Conservation (phyloP, 2,113 vertebrate species). For the Megaceryle maxima region DNA sequence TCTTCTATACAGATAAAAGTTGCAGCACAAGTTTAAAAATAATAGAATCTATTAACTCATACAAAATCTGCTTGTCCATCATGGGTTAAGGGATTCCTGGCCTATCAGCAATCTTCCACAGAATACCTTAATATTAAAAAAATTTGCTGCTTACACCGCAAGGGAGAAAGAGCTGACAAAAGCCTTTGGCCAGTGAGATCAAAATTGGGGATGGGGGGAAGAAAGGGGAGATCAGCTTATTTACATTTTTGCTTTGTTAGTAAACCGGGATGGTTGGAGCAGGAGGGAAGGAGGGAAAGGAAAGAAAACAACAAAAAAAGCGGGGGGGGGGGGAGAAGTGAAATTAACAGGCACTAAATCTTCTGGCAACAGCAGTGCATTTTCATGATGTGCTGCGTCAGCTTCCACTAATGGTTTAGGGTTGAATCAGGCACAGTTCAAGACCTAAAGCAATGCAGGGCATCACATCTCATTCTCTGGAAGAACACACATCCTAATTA, state of each 20-base stretch:
- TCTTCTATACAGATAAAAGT: not conserved
- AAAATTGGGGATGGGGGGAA: conserved; percentile 16
- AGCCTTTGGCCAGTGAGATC: conserved; percentile 64
- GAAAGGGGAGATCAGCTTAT: conserved; percentile 61
- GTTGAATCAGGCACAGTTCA: conserved; percentile 21
- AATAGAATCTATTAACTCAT: not conserved
- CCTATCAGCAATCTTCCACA: conserved; percentile 27
- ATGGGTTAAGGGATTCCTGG: conserved; percentile 23
- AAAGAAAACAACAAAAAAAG: not conserved
- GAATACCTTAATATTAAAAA: conserved; percentile 55
- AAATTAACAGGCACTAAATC: conserved; percentile 63
- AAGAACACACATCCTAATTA: conserved; percentile 13
- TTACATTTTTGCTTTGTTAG: conserved; percentile 82
- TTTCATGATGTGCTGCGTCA: conserved; percentile 66
- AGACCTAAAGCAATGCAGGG: conserved; percentile 28
- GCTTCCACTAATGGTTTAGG: conserved; percentile 44
- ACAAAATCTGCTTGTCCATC: not conserved
- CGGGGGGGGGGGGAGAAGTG: not conserved
- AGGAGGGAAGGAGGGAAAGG: conserved; percentile 23
- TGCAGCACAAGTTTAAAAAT: not conserved
- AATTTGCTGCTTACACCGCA: conserved; percentile 50
- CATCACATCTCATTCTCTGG: not conserved
- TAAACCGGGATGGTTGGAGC: conserved; percentile 58
- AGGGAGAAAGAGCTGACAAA: conserved; percentile 72
- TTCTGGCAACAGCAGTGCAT: conserved; percentile 55